A percentile compares a stretch with the other conserved stretches of the same genome.
These are phyloP conservation scores for Podotricha telesiphe DNA, from an alignment of 2,888 invertebrate species.

Conservation along the genomic window DNA sequence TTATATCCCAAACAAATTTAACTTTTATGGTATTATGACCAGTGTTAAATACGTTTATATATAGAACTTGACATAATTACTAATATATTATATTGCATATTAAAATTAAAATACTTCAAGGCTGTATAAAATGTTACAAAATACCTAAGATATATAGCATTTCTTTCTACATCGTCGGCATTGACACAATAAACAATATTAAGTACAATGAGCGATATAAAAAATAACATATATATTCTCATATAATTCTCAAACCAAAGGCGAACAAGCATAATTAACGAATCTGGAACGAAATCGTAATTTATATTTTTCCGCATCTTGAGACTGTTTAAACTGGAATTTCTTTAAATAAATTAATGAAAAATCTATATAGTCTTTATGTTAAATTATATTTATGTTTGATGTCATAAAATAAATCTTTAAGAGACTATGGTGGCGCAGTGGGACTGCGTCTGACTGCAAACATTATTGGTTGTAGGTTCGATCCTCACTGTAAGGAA, in stretches of 20 bases:
- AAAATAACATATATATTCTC: background rate
- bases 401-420: background rate
- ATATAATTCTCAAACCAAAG: background rate
- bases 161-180: background rate
- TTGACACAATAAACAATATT: conserved; percentile 1
- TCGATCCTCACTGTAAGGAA: too few relatives aligned
- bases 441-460: too few relatives aligned
- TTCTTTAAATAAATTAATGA: conserved; percentile 3
- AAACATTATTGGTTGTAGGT: too few relatives aligned
- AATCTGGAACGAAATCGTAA: background rate
- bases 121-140: background rate
- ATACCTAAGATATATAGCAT: conserved; percentile 1
- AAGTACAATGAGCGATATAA: background rate
- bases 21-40: too few relatives aligned
- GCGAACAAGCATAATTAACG: background rate
- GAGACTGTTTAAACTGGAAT: background rate
- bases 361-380: background rate
- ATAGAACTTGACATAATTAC: too few relatives aligned
- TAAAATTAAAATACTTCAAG: background rate
- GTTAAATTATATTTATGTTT: background rate
- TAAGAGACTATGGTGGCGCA: too few relatives aligned
- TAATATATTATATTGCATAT: background rate
- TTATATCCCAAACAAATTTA: too few relatives aligned
- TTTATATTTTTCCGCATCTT: background rate
- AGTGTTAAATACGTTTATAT: too few relatives aligned